Base-by-base conservation (phyloP, 2,888 invertebrate genomes). In the Caradrina clavipalpis region DNA sequence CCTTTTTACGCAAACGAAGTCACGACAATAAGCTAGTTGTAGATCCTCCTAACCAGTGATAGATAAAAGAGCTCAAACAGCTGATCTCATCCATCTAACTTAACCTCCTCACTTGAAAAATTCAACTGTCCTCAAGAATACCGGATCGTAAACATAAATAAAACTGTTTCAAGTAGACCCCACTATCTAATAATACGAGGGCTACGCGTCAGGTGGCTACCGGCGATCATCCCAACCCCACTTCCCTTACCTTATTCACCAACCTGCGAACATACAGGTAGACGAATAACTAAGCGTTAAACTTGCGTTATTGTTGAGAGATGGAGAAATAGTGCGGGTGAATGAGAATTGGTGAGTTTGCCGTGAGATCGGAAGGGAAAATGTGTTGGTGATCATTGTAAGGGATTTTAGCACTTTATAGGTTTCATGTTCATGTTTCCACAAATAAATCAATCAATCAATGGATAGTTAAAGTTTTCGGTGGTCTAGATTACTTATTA, bases 121-220 rank as follows among this genome's bases (percentile, higher is more conserved):
- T 53, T 62, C 21, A 54, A 22, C 10, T 72, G 8, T 31, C 17
- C 39, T 49, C 39, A 59, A 60, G 47, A 60, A 22, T 21, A 49
- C 42, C 11, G 21, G 21, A 15, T 19, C 17, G 22, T 53, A 17
- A 47, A 66, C 17, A 56, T 66, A 70, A 63, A 70, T 73, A 66
- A 70, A 63, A 79, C 45, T 69, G 69, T 54, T 54, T 21, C 17
- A 6, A 62, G 50, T 22, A 50, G 47, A 55, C 65, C 74, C 42
- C 51, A 26, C 45, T 56, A 50, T 63, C 56, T 79, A 79, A 79
- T 79, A 78, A 78, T 79, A 66, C 19, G n/a, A 62, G 53, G 50
- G 63, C 42, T 45, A 51, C 56, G 73, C 77, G 77, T 78, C 77
- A 78, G 75, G 62, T 78, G 76, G 75, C 70, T 74, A 65, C 65